phyloP scores from a whole-genome alignment of 2,113 vertebrate genomes.

The cat (Felis catus) region DNA sequence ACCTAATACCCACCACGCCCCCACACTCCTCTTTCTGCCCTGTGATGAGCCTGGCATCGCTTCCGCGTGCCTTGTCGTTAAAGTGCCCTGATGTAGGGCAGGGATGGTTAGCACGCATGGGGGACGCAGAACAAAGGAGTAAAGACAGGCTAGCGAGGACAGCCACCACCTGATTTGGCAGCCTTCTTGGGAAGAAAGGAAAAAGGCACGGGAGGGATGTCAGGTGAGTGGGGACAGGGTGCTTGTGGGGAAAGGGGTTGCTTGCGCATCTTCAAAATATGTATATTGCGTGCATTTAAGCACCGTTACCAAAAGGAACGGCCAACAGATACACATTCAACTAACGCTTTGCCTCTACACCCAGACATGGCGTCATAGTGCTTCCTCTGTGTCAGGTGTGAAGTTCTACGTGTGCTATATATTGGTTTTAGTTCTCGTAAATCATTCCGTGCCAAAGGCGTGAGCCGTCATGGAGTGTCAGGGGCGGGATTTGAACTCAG shows the following conservation, averaged over 20 bases:
- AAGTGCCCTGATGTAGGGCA: not conserved
- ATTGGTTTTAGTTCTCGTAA: not conserved
- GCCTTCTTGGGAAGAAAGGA: not conserved
- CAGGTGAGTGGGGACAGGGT: not conserved
- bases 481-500: not conserved
- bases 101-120: not conserved
- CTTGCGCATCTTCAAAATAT: not conserved
- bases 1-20: rapidly evolving
- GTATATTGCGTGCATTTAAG: not conserved
- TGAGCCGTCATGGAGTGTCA: too few relatives aligned
- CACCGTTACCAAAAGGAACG: not conserved
- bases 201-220: not conserved
- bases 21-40: rapidly evolving
- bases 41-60: not conserved
- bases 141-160: not conserved
- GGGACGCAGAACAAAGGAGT: too few relatives aligned
- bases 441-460: not conserved
- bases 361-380: not conserved
- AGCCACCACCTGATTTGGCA: rapidly evolving
- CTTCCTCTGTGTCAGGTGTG: too few relatives aligned
- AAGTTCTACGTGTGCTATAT: rapidly evolving
- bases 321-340: not conserved
- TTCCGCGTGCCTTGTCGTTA: rapidly evolving
- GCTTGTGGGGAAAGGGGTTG: not conserved
- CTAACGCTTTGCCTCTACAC: not conserved